phyloP scores from a whole-genome alignment of 1,140 invertebrate genomes.

The Neotoxoptera formosana region DNA sequence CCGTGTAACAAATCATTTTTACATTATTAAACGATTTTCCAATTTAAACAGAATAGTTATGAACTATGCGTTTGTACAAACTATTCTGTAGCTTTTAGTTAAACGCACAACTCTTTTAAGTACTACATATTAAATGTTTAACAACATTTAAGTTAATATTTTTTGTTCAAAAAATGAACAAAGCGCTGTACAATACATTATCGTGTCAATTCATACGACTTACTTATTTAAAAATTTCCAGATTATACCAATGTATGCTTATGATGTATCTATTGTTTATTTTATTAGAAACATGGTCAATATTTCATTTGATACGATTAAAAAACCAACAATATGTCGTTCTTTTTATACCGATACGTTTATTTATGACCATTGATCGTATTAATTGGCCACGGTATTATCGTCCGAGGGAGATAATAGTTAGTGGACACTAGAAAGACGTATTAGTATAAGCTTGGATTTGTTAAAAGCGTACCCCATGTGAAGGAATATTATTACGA shows the following conservation, averaged over 20 bases:
- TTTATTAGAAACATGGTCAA: no score
- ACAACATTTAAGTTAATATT: background rate
- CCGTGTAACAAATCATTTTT: background rate
- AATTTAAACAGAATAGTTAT: background rate
- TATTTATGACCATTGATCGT: background rate
- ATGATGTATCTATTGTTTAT: no score
- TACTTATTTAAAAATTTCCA: no score
- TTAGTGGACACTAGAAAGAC: background rate
- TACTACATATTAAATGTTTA: background rate
- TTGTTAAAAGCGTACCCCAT: constrained; percentile 6
- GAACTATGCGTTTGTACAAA: background rate
- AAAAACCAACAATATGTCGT: background rate
- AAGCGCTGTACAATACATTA: background rate
- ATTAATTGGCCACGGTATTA: background rate
- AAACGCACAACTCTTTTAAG: background rate
- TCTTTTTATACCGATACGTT: background rate
- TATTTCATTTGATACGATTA: background rate
- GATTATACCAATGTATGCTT: background rate
- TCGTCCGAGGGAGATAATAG: background rate
- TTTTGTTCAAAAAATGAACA: background rate
- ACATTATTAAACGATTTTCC: background rate
- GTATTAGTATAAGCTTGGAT: constrained; percentile 30
- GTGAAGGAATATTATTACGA: constrained; percentile 4
- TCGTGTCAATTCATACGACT: background rate
- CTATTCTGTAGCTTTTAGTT: background rate